phyloP scores from a whole-genome alignment of 2,888 invertebrate species.

The Maniola hyperantus region DNA sequence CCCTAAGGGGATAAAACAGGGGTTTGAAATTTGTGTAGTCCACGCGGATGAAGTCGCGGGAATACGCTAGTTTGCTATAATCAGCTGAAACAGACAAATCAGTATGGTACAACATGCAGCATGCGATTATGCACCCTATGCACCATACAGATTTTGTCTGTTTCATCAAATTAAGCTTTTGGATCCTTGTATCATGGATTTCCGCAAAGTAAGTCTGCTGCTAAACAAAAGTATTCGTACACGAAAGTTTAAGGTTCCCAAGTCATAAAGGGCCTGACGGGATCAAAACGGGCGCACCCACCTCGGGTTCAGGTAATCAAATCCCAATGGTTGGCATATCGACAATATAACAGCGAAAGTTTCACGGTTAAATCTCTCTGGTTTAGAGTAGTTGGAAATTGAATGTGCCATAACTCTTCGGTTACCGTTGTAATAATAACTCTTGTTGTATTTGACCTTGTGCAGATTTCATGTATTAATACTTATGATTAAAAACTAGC shows the following conservation, averaged over 20 bases:
- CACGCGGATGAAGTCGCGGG: too few species aligned
- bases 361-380: constrained; percentile 31
- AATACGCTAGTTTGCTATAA: too few species aligned
- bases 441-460: constrained; percentile 5
- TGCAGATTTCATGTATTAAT: neutral
- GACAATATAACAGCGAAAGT: constrained; percentile 39
- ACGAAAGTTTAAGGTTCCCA: constrained; percentile 14
- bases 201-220: too few species aligned
- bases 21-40: too few species aligned
- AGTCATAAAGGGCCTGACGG: constrained; percentile 26
- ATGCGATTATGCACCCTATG: too few species aligned
- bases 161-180: too few species aligned
- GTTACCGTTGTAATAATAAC: constrained; percentile 9
- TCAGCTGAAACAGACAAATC: too few species aligned
- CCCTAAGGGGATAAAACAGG: too few species aligned
- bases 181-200: too few species aligned
- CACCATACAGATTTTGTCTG: too few species aligned
- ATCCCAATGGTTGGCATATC: constrained; percentile 39
- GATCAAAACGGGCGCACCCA: constrained; percentile 29
- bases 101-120: too few species aligned
- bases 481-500: too few species aligned
- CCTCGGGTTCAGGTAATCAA: constrained; percentile 36
- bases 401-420: constrained; percentile 29
- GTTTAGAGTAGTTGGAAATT: constrained; percentile 26
- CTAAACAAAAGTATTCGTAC: constrained; percentile 12